phyloP scores from a whole-genome alignment of 2,113 vertebrate genomes.

The Rhineura floridana region DNA sequence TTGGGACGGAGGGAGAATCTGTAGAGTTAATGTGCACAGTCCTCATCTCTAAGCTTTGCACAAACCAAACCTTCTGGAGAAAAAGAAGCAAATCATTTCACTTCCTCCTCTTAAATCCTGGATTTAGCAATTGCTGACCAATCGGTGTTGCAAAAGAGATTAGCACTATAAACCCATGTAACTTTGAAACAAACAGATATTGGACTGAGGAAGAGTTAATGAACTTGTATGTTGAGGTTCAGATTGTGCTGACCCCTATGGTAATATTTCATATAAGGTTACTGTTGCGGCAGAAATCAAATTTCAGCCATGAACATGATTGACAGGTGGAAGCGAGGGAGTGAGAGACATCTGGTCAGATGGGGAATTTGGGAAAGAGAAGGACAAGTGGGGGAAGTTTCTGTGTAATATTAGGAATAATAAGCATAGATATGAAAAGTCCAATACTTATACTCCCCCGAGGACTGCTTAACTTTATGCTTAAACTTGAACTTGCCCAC shows the following conservation, averaged over 20 bases:
- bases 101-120: constrained; percentile 12
- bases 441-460: constrained; percentile 39
- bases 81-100: background rate
- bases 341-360: constrained; percentile 77
- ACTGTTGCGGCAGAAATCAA: constrained; percentile 81
- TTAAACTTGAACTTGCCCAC: constrained; percentile 22
- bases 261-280: constrained; percentile 82
- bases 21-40: background rate
- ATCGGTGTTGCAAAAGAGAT: background rate
- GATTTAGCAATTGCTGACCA: background rate
- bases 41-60: constrained; percentile 1
- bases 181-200: constrained; percentile 65
- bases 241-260: constrained; percentile 73
- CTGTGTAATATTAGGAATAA: constrained; percentile 76
- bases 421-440: constrained; percentile 72
- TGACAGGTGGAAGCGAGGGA: constrained; percentile 76
- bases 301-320: constrained; percentile 78
- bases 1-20: background rate
- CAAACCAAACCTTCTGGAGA: background rate
- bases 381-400: constrained; percentile 77
- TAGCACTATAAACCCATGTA: constrained; percentile 23
- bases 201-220: constrained; percentile 72
- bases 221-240: constrained; percentile 75
- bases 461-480: constrained; percentile 59
- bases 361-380: constrained; percentile 84